Conservation (phyloP, 2,113 vertebrate species). For the Dicentrarchus labrax region DNA sequence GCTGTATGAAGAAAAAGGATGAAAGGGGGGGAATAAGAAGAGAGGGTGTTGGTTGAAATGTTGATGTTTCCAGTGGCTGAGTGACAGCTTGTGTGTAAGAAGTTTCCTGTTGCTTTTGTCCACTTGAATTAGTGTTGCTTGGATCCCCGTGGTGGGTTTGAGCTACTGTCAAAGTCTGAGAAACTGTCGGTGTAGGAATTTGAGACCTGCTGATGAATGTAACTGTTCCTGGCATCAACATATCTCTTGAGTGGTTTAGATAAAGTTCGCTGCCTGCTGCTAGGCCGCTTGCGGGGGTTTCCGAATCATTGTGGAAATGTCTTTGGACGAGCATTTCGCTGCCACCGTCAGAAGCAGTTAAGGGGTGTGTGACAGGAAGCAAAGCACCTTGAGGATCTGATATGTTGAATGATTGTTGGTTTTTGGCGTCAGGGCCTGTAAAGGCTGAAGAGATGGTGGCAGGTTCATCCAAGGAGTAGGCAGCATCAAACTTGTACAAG, state of each 20-base stretch:
- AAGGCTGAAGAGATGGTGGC: not conserved
- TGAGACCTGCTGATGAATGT: not conserved
- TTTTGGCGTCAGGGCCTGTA: not conserved
- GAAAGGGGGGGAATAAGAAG: not conserved
- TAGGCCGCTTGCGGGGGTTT: not conserved
- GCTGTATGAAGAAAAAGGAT: not conserved
- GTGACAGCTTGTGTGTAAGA: not conserved
- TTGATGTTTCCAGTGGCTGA: not conserved
- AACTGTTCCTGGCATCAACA: not conserved
- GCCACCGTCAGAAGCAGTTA: not conserved
- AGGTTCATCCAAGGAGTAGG: slow-evolving; percentile 57
- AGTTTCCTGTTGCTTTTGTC: slow-evolving; percentile 1
- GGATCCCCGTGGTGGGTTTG: not conserved
- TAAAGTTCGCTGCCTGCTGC: not conserved
- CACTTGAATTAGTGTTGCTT: not conserved
- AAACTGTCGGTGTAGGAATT: not conserved
- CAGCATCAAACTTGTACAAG: slow-evolving; percentile 66
- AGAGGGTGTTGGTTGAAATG: not conserved
- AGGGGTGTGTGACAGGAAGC: not conserved
- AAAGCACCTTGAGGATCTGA: not conserved
- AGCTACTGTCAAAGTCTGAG: slow-evolving; percentile 9
- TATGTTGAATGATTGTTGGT: slow-evolving; percentile 7
- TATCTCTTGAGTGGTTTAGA: not conserved
- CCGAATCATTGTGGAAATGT: not conserved
- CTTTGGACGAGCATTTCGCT: not conserved